Base-by-base conservation (phyloP, 2,113 vertebrate genomes). In the Lepisosteus oculatus region DNA sequence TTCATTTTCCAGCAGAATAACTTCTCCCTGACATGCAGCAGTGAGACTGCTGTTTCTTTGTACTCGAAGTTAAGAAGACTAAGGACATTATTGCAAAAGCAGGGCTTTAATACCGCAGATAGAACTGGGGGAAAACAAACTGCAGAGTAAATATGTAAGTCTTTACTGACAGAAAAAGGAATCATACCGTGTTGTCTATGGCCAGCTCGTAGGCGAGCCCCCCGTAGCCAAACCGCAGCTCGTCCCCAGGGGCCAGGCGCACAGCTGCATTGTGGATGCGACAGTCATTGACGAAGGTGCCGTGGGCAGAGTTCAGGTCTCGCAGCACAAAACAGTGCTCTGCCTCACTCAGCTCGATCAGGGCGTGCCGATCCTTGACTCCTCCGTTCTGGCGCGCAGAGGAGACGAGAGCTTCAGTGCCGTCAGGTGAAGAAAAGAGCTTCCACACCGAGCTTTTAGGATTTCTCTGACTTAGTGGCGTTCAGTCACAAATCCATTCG, bases 231-330 rank as follows among this genome's bases (percentile, higher is more conserved):
- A 93, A 95, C 65, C 85, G 75, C 79, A 95, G 81, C 65, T 87
- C 6, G 41, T 95, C 91, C 0, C 93, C 92, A 0, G 86, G 83
- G 0, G 79, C 68, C 74, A 94, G 88, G 72, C 78, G 83, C 56
- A 94, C 91, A 0, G 92, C 87, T 0, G 89, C 92, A 0, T 94
- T 95, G 78, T 94, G 93, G 51, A 94, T 86, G 72, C 88, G 90
- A 67, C 94, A 95, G 66, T 88, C 85, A 0, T 93, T 94, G 68
- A 94, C 87, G 0, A 92, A 93, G 0, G 91, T 93, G 65, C 93
- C 93, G 0, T 85, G 82, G 51, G 67, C 74, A 8, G 90, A 89
- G 72, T 89, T 93, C 78, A 94, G 83, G 82, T 94, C 93, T 43
- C 77, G 87, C 5, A 95, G 89, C 43, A 92, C 0, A 4, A 92